Base-by-base conservation (phyloP, 2,888 invertebrate species). In the Chaitophorus viminalis region DNA sequence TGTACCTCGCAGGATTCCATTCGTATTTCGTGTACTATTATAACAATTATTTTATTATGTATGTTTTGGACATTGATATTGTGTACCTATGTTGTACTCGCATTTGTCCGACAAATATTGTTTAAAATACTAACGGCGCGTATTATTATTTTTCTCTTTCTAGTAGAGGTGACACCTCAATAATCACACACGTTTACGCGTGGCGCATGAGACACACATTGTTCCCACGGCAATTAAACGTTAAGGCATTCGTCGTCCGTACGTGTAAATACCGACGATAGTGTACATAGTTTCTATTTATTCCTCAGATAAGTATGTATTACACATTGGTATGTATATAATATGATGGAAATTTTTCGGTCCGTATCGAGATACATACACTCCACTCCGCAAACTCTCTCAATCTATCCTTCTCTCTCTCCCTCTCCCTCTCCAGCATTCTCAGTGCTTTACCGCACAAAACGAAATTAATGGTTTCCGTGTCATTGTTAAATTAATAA, bases 401-500 rank as follows among this genome's bases (percentile, higher is more conserved):
- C 46, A 1, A 11, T 3, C 46, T 39, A 6, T 39, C 39, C 9
- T 11, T 29, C n/a, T 68, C 68, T 68, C 68, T 46, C 46, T 0
- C 46, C 1, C 46, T 5, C 29, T 29, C 54, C 0, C 4, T 8
- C 8, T 68, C 68, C 29, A n/a, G n/a, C 68, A 14, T 3, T 11
- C 46, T 14, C 46, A 21, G 6, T 6, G 25, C 39, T 70, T 70
- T 82, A 82, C 72, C 74, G 29, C 74, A 33, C 68, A 25, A 78
- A 77, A 77, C 52, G 77, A 77, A 77, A 87, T 79, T 87, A 87
- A 87, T 79, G 72, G 86, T 79, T 39, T 60, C 78, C 79, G 79
- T 87, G 72, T 79, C 86, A 79, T 87, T 87, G 86, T 87, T 87
- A 74, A 60, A 79, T 87, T 87, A 87, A 87, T 87, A 87, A 86